phyloP scores from a whole-genome alignment of 2,888 invertebrate species.

The Chymomyza fuscimana region DNA sequence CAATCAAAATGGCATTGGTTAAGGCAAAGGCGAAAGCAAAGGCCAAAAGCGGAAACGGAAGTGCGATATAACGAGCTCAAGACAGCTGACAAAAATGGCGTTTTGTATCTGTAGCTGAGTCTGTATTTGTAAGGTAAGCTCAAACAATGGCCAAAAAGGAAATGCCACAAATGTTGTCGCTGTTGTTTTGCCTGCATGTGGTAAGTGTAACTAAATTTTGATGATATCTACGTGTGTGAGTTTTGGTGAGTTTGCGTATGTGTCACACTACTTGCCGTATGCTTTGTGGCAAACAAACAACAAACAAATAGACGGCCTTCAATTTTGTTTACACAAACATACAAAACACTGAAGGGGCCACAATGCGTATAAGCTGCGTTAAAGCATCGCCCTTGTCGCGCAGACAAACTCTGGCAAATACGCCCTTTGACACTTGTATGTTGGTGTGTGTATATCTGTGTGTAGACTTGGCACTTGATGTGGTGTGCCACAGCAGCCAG shows the following conservation, averaged over 20 bases:
- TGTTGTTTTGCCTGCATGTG: conserved; percentile 26
- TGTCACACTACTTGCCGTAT: background rate
- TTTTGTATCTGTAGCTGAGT: background rate
- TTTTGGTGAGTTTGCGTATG: conserved; percentile 18
- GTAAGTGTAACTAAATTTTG: conserved; percentile 53
- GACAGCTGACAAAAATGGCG: conserved; percentile 20
- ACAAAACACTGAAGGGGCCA: background rate
- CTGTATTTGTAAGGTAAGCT: conserved; percentile 42
- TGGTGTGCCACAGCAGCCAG: background rate
- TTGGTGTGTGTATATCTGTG: background rate
- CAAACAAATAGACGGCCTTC: conserved; percentile 68
- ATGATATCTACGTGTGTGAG: conserved; percentile 13
- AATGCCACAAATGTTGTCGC: conserved; percentile 4
- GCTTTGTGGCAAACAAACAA: conserved; percentile 46
- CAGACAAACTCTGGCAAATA: conserved; percentile 11
- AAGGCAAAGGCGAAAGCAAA: conserved; percentile 38
- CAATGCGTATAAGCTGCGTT: background rate
- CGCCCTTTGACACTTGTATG: conserved; percentile 8
- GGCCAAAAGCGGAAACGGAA: conserved; percentile 45
- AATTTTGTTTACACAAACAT: conserved; percentile 71
- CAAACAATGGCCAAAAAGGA: conserved; percentile 25
- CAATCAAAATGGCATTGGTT: conserved; percentile 61
- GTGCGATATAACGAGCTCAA: conserved; percentile 61
- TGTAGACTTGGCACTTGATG: background rate
- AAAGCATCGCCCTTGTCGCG: conserved; percentile 4